Conservation (phyloP, 2,797 vertebrate genomes). For the Oreonectes daqikongensis region DNA sequence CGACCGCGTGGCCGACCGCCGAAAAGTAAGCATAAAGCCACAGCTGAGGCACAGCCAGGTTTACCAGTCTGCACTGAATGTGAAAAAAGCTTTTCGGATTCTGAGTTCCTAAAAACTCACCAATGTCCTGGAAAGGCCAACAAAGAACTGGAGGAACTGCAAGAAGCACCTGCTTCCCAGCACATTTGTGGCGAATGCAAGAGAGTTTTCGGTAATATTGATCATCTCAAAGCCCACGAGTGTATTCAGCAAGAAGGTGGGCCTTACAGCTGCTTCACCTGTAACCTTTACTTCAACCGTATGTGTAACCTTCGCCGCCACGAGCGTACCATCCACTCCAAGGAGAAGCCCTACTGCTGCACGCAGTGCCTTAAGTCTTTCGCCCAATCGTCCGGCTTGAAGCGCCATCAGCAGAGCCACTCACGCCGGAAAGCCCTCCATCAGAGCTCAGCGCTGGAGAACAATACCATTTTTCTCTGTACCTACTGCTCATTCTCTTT, state of each 20-base stretch:
- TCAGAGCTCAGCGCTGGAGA: conserved; percentile 31
- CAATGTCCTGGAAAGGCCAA: not conserved
- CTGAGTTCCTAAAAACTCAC: conserved; percentile 40
- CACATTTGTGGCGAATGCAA: conserved; percentile 73
- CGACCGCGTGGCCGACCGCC: conserved; percentile 47
- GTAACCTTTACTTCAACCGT: conserved; percentile 70
- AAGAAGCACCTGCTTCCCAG: conserved; percentile 55
- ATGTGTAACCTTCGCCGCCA: conserved; percentile 72
- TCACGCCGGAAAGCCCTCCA: conserved; percentile 61
- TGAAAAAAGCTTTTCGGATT: conserved; percentile 33
- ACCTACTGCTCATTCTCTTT: conserved; percentile 79
- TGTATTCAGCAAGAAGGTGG: conserved; percentile 60
- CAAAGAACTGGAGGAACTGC: conserved; percentile 5
- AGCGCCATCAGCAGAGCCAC: conserved; percentile 76
- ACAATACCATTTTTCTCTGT: conserved; percentile 67
- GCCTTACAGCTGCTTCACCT: conserved; percentile 68
- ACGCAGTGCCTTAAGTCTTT: conserved; percentile 73
- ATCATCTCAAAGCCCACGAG: conserved; percentile 69
- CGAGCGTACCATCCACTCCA: conserved; percentile 66
- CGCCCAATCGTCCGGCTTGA: conserved; percentile 67
- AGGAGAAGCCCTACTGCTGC: conserved; percentile 64
- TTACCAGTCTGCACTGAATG: not conserved
- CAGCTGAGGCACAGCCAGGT: conserved; percentile 20
- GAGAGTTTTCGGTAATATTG: conserved; percentile 61
- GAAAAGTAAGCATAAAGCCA: conserved; percentile 44